These are phyloP conservation scores for Dryobota labecula DNA, from an alignment of 2,888 invertebrate genomes.

Conservation along the genomic window DNA sequence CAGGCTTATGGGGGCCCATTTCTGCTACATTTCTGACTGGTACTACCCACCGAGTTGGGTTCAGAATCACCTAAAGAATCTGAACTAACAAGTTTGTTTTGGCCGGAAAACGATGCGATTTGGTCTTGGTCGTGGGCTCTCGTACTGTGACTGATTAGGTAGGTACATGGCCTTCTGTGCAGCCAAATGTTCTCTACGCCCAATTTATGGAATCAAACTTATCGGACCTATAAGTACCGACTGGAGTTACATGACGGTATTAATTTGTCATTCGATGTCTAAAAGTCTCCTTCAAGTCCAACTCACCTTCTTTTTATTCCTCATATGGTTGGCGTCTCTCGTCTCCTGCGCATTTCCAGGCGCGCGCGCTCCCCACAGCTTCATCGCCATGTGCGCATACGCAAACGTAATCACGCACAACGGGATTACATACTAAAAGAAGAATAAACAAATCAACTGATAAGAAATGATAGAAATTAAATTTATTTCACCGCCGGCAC, in stretches of 20 bases:
- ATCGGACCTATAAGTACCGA: too few relatives aligned
- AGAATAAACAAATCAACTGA: slow-evolving; percentile 42
- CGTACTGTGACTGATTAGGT: too few relatives aligned
- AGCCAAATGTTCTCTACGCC: too few relatives aligned
- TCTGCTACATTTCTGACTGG: too few relatives aligned
- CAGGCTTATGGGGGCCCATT: too few relatives aligned
- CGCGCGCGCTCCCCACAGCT: slow-evolving; percentile 94
- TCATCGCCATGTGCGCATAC: slow-evolving; percentile 95
- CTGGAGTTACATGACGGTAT: not conserved
- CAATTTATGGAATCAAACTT: not conserved
- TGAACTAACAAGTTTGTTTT: too few relatives aligned
- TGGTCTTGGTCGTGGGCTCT: too few relatives aligned
- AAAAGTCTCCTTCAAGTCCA: not conserved
- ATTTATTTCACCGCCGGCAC: not conserved
- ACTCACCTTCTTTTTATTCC: slow-evolving; percentile 95
- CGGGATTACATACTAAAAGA: slow-evolving; percentile 93
- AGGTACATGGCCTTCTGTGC: too few relatives aligned
- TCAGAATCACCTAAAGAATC: too few relatives aligned
- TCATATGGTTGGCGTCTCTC: slow-evolving; percentile 94
- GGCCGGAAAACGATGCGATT: too few relatives aligned
- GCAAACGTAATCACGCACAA: slow-evolving; percentile 95
- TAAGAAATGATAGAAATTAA: not conserved
- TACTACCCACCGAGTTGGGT: too few relatives aligned
- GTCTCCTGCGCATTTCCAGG: slow-evolving; percentile 95
- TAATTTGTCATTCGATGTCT: not conserved